Conservation (phyloP, 2,113 vertebrate species). For the Perognathus longimembris region DNA sequence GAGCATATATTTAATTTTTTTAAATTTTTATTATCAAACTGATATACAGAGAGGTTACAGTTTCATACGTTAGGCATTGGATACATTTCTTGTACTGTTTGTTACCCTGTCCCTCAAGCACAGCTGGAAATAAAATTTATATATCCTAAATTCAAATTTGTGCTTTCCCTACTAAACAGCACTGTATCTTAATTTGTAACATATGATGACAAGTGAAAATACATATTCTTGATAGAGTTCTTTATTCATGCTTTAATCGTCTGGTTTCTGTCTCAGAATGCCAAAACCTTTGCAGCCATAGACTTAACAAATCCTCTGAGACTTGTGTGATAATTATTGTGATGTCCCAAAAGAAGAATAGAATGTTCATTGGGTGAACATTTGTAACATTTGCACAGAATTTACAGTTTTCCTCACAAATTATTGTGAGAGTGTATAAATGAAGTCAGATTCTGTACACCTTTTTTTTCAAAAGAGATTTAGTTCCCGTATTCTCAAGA, state of each 20-base stretch:
- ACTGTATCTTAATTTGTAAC: conserved; percentile 25
- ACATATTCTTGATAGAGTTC: neutral
- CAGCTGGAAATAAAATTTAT: neutral
- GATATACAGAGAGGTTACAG: too few relatives aligned
- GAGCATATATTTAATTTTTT: neutral
- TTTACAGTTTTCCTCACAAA: neutral
- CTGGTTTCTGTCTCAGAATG: neutral
- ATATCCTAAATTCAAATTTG: conserved; percentile 7
- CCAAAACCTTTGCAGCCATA: neutral
- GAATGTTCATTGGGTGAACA: neutral
- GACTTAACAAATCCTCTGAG: neutral
- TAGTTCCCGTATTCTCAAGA: neutral
- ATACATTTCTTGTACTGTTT: too few relatives aligned
- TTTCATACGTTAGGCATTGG: too few relatives aligned
- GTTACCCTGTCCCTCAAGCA: too few relatives aligned
- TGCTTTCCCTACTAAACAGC: neutral
- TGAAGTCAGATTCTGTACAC: neutral
- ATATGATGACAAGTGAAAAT: neutral
- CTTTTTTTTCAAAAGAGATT: neutral
- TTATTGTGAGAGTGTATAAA: conserved; percentile 25
- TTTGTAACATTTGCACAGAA: neutral
- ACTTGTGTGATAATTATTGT: neutral
- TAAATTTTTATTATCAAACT: too few relatives aligned
- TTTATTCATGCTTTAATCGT: neutral
- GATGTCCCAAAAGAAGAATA: neutral